Evolutionary conservation across 1,140 invertebrate genomes (phyloP).

Genomic region (Drosophila nasuta): DNA sequence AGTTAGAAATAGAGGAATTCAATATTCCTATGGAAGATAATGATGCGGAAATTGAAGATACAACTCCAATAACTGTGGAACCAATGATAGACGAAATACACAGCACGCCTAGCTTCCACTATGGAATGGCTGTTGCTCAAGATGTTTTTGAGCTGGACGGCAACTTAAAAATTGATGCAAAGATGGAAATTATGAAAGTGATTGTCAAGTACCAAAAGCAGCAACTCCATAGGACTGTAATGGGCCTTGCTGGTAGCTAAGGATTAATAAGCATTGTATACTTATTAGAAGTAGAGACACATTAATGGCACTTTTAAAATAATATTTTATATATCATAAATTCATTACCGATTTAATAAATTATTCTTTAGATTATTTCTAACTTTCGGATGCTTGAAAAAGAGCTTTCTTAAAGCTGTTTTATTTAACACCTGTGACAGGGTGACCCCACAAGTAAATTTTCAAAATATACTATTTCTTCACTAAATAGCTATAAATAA

Average conservation of each 20-base stretch:
- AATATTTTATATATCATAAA: too few species aligned
- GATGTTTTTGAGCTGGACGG: slow-evolving; percentile 42
- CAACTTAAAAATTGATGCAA: slow-evolving; percentile 49
- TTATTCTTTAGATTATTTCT: too few species aligned
- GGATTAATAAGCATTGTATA: not conserved
- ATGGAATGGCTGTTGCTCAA: slow-evolving; percentile 57
- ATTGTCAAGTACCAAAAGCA: slow-evolving; percentile 56
- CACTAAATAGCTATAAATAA: too few species aligned
- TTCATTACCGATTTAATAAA: too few species aligned
- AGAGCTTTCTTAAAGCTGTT: too few species aligned
- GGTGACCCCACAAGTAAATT: too few species aligned
- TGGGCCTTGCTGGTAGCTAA: slow-evolving; percentile 38
- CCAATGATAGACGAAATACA: slow-evolving; percentile 29
- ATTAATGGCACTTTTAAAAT: too few species aligned
- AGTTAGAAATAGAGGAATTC: slow-evolving; percentile 36
- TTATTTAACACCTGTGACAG: too few species aligned
- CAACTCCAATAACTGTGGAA: slow-evolving; percentile 32
- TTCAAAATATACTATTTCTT: too few species aligned
- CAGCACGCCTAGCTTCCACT: slow-evolving; percentile 41
- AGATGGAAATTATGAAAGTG: slow-evolving; percentile 55
- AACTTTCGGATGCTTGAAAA: too few species aligned
- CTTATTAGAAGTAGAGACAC: not conserved
- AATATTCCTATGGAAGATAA: slow-evolving; percentile 44
- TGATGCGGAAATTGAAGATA: slow-evolving; percentile 38
- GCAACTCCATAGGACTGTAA: slow-evolving; percentile 41